These are phyloP conservation scores for Leptocoma aspasia DNA, from an alignment of 2,113 vertebrate species.

Conservation along the genomic window DNA sequence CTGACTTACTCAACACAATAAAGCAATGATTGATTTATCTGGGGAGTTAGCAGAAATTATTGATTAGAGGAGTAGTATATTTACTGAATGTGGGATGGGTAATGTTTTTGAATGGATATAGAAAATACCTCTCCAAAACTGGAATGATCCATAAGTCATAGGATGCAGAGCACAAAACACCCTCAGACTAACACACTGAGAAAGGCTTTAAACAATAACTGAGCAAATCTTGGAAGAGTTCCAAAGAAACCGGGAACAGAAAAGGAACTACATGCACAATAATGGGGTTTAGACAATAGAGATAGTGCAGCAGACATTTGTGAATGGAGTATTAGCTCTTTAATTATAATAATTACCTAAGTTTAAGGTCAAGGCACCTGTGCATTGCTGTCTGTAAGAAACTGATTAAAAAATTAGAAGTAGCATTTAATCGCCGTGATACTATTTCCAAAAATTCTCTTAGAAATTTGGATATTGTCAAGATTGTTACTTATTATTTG, in stretches of 20 bases:
- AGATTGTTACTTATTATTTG: conserved; percentile 21
- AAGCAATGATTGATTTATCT: conserved; percentile 64
- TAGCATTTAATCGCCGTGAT: conserved; percentile 41
- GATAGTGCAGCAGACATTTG: conserved; percentile 51
- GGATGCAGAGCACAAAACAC: conserved; percentile 65
- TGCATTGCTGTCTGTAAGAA: conserved; percentile 60
- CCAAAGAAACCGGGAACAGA: conserved; percentile 66
- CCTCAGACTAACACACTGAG: conserved; percentile 56
- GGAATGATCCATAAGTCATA: conserved; percentile 56
- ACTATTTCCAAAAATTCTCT: conserved; percentile 41
- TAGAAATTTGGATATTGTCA: conserved; percentile 26
- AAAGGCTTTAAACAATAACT: conserved; percentile 73
- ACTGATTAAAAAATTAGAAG: conserved; percentile 69
- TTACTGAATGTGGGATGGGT: conserved; percentile 53
- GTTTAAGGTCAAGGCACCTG: conserved; percentile 76
- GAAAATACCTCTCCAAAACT: conserved; percentile 59
- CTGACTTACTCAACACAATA: conserved; percentile 69
- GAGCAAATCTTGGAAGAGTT: conserved; percentile 71
- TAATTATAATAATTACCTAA: conserved; percentile 76
- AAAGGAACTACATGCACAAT: conserved; percentile 57
- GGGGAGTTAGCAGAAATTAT: conserved; percentile 52
- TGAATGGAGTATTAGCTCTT: conserved; percentile 66
- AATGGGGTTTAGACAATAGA: conserved; percentile 71
- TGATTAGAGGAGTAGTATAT: conserved; percentile 63
- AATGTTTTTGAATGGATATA: conserved; percentile 46